Conservation (phyloP, 2,113 vertebrate genomes). For the Paraplagusia blochii region DNA sequence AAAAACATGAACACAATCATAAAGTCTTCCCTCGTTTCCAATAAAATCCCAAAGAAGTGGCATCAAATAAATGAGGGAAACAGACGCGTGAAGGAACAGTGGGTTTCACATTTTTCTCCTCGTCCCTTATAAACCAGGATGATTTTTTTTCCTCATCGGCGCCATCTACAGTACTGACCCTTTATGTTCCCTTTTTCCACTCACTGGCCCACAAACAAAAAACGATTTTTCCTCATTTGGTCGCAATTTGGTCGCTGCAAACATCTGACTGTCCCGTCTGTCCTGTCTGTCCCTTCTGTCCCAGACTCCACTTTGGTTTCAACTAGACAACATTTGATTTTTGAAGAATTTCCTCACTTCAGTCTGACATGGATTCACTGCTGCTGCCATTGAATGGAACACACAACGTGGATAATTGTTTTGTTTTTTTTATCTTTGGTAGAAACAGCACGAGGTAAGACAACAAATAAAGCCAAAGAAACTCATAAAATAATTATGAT, state of each 20-base stretch:
- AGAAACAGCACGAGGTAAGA: conserved; percentile 84
- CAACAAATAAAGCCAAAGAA: conserved; percentile 73
- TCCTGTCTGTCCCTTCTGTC: no score
- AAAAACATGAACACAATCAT: conserved; percentile 80
- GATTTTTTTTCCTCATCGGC: conserved; percentile 50
- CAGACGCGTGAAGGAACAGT: conserved; percentile 50
- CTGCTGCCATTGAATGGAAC: conserved; percentile 95
- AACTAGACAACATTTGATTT: conserved; percentile 40
- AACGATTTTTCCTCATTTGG: conserved; percentile 74
- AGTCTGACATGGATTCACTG: conserved; percentile 90
- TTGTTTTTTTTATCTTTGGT: conserved; percentile 98
- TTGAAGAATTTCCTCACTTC: conserved; percentile 40
- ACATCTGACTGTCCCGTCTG: conserved; percentile 71
- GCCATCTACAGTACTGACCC: conserved; percentile 51
- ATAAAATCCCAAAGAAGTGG: conserved; percentile 77
- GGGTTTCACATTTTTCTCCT: conserved; percentile 78
- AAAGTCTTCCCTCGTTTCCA: conserved; percentile 72
- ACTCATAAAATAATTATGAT: conserved; percentile 75
- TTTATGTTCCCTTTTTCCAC: conserved; percentile 61
- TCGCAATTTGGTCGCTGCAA: conserved; percentile 83
- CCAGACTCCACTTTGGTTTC: conserved; percentile 83
- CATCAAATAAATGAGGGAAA: conserved; percentile 74
- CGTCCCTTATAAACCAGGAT: conserved; percentile 40
- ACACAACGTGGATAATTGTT: conserved; percentile 87
- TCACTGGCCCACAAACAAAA: conserved; percentile 68